Evolutionary conservation across 2,888 invertebrate genomes (phyloP).

Genomic region (Oxyteleia sp.): DNA sequence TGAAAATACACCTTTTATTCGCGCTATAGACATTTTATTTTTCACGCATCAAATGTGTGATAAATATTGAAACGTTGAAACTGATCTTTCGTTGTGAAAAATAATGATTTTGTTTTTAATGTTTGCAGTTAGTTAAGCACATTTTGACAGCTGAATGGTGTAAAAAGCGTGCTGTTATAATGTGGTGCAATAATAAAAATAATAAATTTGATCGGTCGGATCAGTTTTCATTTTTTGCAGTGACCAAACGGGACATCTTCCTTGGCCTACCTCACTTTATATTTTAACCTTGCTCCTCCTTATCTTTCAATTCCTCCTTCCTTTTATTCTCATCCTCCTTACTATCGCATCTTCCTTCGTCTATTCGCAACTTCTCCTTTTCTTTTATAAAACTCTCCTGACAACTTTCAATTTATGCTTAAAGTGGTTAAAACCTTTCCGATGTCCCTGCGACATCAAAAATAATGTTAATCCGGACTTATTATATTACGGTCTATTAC

Average conservation of each 20-base stretch:
- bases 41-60: too few species aligned
- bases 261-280: constrained; percentile 59
- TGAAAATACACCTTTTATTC: constrained; percentile 12
- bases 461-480: constrained; percentile 56
- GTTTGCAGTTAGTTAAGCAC: too few species aligned
- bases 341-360: constrained; percentile 58
- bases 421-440: constrained; percentile 79
- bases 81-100: too few species aligned
- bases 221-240: constrained; percentile 17
- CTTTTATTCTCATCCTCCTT: constrained; percentile 62
- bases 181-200: background rate
- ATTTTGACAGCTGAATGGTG: too few species aligned
- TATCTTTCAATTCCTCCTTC: constrained; percentile 41
- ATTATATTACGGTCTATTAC: constrained; percentile 50
- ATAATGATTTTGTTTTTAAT: background rate
- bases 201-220: constrained; percentile 4
- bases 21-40: too few species aligned
- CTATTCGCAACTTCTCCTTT: constrained; percentile 53
- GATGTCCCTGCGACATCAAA: constrained; percentile 49
- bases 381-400: constrained; percentile 77
- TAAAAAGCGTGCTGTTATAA: too few species aligned
- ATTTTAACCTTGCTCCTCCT: constrained; percentile 51
- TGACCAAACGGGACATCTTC: constrained; percentile 30
- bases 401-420: constrained; percentile 83
- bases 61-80: too few species aligned